Evolutionary conservation across 23 tunicate genomes (phyloP).

Genomic region (Halocynthia roretzi): DNA sequence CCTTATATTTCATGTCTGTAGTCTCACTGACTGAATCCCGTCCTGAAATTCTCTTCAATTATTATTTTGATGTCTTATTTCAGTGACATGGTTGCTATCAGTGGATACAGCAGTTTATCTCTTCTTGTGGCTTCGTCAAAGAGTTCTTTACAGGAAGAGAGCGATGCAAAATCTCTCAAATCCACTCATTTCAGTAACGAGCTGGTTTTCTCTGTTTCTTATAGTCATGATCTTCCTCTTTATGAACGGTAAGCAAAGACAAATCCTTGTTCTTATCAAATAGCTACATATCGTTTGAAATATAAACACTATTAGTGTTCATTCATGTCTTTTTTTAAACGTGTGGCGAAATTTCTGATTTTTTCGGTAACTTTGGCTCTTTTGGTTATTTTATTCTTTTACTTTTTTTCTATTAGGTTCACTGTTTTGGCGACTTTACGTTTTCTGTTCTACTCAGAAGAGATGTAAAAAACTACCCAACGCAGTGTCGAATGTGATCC

Average conservation of each 20-base stretch:
- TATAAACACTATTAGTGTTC: no score
- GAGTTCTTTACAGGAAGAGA: constrained; percentile 13
- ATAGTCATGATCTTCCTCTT: neutral
- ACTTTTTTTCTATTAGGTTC: neutral
- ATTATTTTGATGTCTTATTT: neutral
- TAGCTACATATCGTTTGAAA: neutral
- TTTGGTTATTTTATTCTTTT: neutral
- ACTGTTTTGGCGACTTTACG: neutral
- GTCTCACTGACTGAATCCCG: no score
- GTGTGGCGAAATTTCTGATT: no score
- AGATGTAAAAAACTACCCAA: neutral
- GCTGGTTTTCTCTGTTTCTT: constrained; percentile 10
- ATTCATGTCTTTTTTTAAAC: neutral
- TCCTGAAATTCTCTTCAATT: no score
- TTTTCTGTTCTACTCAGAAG: neutral
- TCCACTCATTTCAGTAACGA: constrained; percentile 1
- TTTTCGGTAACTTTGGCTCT: no score
- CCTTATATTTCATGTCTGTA: no score
- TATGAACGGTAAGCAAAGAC: constrained; percentile 11
- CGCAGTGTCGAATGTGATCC: neutral
- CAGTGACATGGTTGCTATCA: constrained; percentile 18
- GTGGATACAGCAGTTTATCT: constrained; percentile 27
- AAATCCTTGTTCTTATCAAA: neutral
- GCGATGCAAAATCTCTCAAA: neutral
- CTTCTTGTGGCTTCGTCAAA: constrained; percentile 21